Percentiles rank a stretch among this genome's conserved stretches.
Evolutionary conservation across 2,113 vertebrate genomes (phyloP).

Genomic region (Macquaria australasica): DNA sequence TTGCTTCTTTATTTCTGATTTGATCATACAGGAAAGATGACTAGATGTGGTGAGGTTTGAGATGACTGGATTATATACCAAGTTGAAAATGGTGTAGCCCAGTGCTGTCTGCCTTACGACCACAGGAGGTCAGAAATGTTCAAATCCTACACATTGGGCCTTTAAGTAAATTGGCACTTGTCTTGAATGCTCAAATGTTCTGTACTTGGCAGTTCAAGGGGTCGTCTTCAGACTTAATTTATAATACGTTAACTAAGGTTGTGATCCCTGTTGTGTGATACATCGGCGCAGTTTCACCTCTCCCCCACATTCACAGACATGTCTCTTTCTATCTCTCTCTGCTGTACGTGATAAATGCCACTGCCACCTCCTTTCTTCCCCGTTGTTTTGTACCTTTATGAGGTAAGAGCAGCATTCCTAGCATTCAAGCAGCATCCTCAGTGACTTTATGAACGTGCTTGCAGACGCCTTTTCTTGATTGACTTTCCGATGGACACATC

Average conservation of each 20-base stretch:
- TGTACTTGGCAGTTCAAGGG: neutral
- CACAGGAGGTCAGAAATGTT: conserved; percentile 18
- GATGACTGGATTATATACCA: neutral
- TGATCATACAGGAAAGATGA: neutral
- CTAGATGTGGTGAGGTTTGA: neutral
- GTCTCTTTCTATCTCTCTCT: conserved; percentile 15
- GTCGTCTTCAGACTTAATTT: neutral
- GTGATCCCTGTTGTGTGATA: neutral
- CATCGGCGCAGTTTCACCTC: neutral
- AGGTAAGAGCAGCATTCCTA: conserved; percentile 63
- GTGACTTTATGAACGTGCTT: conserved; percentile 59
- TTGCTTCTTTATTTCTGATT: neutral
- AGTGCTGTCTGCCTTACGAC: neutral
- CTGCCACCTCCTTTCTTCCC: conserved; percentile 12
- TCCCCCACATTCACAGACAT: conserved; percentile 2
- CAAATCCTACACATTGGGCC: neutral
- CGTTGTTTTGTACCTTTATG: conserved; percentile 65
- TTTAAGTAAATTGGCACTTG: neutral
- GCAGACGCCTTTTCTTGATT: conserved; percentile 66
- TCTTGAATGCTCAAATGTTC: neutral
- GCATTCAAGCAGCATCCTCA: conserved; percentile 64
- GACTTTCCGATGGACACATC: conserved; percentile 76
- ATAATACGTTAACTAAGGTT: neutral
- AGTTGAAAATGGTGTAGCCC: neutral
- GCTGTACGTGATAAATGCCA: conserved; percentile 68